Evolutionary conservation across 1,140 invertebrate genomes (phyloP).

Genomic region (Parasteatoda tepidariorum): DNA sequence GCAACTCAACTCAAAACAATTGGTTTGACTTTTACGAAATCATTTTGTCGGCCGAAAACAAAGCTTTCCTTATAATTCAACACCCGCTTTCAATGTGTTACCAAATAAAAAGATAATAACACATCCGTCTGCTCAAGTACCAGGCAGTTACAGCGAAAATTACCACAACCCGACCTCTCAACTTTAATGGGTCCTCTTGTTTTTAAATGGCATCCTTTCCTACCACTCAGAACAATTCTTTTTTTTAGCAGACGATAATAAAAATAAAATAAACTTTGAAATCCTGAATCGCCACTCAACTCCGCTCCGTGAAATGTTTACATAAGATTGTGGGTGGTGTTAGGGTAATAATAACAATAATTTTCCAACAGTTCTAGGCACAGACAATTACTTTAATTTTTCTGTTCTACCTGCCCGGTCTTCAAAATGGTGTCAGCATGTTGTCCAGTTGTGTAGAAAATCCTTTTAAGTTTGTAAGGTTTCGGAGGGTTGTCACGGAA

Average conservation of each 20-base stretch:
- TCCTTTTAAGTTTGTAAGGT: conserved; percentile 5
- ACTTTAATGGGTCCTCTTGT: background rate
- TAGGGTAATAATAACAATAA: conserved; percentile 30
- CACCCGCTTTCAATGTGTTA: too few species aligned
- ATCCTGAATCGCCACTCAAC: background rate
- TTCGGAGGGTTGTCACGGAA: background rate
- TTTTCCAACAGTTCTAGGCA: conserved; percentile 10
- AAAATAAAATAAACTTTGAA: background rate
- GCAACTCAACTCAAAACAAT: too few species aligned
- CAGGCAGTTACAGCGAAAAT: background rate
- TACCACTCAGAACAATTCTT: background rate
- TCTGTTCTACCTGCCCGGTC: background rate
- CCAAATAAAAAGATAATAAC: background rate
- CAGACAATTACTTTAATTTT: background rate
- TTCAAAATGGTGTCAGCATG: conserved; percentile 12
- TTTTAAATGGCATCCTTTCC: background rate
- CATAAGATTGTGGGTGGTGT: conserved; percentile 24
- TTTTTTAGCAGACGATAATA: background rate
- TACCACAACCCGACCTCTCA: background rate
- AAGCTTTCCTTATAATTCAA: too few species aligned
- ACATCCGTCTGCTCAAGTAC: background rate
- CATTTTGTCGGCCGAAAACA: too few species aligned
- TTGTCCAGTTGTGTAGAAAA: background rate
- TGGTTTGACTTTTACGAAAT: too few species aligned
- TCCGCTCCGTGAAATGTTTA: conserved; percentile 18